These are phyloP conservation scores for Eulemur coronatus DNA, from an alignment of 2,797 vertebrate genomes.

Conservation along the genomic window DNA sequence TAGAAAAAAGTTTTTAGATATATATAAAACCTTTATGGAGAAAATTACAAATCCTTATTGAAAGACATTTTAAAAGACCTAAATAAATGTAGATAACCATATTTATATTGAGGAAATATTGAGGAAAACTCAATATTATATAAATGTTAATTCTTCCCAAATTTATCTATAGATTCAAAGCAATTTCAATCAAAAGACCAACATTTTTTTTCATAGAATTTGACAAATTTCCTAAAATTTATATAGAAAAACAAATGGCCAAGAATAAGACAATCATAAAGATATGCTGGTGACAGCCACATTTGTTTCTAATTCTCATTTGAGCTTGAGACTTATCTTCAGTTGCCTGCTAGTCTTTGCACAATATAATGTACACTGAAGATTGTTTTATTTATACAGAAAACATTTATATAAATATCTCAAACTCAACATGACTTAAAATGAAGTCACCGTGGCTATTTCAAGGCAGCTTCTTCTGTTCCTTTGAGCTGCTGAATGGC, in stretches of 20 bases:
- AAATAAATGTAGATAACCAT: not conserved
- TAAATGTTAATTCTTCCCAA: not conserved
- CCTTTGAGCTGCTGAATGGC: not conserved
- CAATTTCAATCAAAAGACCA: not conserved
- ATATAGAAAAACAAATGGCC: not conserved
- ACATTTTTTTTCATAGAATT: not conserved
- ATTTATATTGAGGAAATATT: not conserved
- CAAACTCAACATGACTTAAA: not conserved
- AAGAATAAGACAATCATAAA: not conserved
- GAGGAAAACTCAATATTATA: slow-evolving; percentile 9
- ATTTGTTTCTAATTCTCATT: not conserved
- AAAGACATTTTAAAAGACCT: slow-evolving; percentile 16
- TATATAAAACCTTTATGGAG: not conserved
- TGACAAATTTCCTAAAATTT: not conserved
- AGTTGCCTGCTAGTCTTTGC: not conserved
- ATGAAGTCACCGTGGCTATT: not conserved
- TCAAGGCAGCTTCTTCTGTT: not conserved
- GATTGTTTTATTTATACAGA: not conserved
- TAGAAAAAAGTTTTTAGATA: not conserved
- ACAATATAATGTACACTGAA: not conserved
- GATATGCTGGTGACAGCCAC: not conserved
- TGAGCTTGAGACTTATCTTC: not conserved
- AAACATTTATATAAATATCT: not conserved
- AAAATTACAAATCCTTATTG: not conserved
- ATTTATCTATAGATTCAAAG: not conserved